Conservation (phyloP, 2,113 vertebrate genomes). For the Excalfactoria chinensis region DNA sequence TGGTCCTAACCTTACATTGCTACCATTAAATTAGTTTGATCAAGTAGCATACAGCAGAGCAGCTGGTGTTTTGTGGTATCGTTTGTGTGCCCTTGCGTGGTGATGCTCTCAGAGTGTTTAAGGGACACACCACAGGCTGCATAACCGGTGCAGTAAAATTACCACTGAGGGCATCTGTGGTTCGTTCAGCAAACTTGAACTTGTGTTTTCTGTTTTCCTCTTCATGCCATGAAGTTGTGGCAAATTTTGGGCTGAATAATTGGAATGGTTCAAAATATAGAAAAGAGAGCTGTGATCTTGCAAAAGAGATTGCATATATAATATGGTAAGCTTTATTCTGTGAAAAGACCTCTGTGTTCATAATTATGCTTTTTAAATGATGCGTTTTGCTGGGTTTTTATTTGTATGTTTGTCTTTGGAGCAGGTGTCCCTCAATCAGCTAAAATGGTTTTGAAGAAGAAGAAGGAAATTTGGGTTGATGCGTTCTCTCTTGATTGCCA, state of each 20-base stretch:
- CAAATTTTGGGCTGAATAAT: neutral
- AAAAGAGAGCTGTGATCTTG: neutral
- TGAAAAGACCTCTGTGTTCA: neutral
- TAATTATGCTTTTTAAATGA: neutral
- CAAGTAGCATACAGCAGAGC: neutral
- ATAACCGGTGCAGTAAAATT: neutral
- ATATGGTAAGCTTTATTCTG: neutral
- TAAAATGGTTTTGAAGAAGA: slow-evolving; percentile 94
- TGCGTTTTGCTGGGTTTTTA: neutral
- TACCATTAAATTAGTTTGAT: neutral
- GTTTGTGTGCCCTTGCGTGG: fast-evolving
- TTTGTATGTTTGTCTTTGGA: neutral
- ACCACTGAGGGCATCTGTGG: neutral
- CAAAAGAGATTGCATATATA: neutral
- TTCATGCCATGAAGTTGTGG: fast-evolving
- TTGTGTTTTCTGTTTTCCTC: fast-evolving
- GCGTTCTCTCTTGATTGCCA: slow-evolving; percentile 80
- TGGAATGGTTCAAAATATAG: neutral
- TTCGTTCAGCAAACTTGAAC: neutral
- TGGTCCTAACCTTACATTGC: neutral
- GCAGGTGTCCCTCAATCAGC: neutral
- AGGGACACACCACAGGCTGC: fast-evolving
- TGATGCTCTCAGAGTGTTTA: neutral
- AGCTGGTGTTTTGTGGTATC: neutral
- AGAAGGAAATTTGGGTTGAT: slow-evolving; percentile 84